Conservation (phyloP, 2,797 vertebrate species). For the Enteromius paludinosus region DNA sequence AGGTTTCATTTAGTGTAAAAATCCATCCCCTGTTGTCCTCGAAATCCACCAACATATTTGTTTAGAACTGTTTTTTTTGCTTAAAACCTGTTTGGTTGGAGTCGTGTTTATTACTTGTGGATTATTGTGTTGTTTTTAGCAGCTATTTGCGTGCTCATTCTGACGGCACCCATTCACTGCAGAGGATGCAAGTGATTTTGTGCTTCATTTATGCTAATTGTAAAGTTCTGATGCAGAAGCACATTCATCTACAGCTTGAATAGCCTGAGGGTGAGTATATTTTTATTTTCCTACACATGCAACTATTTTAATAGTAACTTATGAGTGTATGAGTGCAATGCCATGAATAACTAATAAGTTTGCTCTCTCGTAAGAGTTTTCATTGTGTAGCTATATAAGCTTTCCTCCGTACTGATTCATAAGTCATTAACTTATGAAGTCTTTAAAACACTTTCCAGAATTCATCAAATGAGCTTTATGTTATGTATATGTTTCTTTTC, state of each 20-base stretch:
- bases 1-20: neutral
- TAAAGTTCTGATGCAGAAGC: neutral
- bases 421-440: neutral
- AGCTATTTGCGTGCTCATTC: neutral
- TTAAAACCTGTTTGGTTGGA: neutral
- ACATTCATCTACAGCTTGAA: neutral
- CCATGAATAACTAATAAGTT: slow-evolving; percentile 23
- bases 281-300: neutral
- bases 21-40: neutral
- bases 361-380: neutral
- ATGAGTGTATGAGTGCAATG: neutral
- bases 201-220: neutral
- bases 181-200: neutral
- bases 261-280: neutral
- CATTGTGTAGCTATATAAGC: slow-evolving; percentile 12
- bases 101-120: neutral
- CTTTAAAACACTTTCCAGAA: slow-evolving; percentile 12
- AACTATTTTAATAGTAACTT: neutral
- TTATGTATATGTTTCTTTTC: slow-evolving; percentile 14
- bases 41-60: neutral
- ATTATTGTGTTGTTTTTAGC: neutral
- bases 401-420: slow-evolving; percentile 9
- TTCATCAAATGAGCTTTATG: slow-evolving; percentile 23
- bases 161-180: neutral
- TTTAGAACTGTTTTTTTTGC: neutral